phyloP scores from a whole-genome alignment of 2,113 vertebrate species.

The Gambusia holbrooki region DNA sequence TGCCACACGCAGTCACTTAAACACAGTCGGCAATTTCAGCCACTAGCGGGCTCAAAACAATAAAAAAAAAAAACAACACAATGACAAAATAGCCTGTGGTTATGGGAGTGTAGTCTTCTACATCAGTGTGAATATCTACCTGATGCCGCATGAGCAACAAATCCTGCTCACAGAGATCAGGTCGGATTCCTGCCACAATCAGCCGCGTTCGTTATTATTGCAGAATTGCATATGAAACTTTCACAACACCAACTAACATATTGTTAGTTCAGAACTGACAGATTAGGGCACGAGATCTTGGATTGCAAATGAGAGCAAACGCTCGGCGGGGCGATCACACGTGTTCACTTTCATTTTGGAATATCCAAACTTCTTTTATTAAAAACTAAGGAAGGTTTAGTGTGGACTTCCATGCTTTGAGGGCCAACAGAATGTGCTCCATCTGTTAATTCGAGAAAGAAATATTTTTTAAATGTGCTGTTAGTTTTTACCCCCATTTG shows the following conservation, averaged over 20 bases:
- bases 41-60: not conserved
- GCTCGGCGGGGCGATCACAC: no score
- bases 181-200: not conserved
- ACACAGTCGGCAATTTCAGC: slow-evolving; percentile 10
- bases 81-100: not conserved
- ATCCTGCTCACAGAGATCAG: not conserved
- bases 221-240: not conserved
- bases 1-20: slow-evolving; percentile 28
- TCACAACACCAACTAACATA: no score
- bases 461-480: slow-evolving; percentile 15
- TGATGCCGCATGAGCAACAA: not conserved
- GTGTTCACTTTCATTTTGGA: not conserved
- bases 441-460: not conserved
- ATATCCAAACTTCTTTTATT: not conserved
- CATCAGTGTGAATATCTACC: not conserved
- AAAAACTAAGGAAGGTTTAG: not conserved
- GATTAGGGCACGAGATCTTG: not conserved
- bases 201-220: not conserved
- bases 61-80: not conserved
- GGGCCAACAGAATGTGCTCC: not conserved
- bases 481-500: slow-evolving; percentile 39
- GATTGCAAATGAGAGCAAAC: not conserved
- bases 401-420: no score
- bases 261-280: no score
- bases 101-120: not conserved